These are phyloP conservation scores for Circaetus gallicus DNA, from an alignment of 2,113 vertebrate species.

Conservation along the genomic window DNA sequence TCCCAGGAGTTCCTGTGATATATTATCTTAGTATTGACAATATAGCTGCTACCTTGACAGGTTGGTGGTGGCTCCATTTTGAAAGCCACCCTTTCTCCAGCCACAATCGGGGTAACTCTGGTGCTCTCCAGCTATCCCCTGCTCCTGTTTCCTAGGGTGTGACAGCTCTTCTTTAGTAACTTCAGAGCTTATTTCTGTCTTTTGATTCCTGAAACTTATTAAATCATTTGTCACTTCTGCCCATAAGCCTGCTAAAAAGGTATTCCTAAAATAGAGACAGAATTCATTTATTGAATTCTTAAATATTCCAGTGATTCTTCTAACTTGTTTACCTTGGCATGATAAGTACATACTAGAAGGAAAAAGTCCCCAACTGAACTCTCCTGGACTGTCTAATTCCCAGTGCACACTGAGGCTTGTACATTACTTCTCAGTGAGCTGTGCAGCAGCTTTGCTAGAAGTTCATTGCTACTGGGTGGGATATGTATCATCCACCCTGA, in stretches of 20 bases:
- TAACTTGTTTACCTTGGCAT: not conserved
- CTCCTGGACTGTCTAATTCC: not conserved
- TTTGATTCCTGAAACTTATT: not conserved
- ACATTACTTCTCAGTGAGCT: not conserved
- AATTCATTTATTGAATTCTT: not conserved
- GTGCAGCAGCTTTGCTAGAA: not conserved
- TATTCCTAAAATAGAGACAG: not conserved
- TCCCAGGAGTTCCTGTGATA: not conserved
- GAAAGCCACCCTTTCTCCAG: not conserved
- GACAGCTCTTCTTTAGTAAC: not conserved
- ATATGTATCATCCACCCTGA: not conserved
- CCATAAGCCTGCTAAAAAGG: not conserved
- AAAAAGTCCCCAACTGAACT: not conserved
- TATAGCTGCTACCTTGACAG: not conserved
- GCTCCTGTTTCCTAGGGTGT: not conserved
- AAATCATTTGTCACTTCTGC: not conserved
- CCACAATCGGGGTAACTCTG: accelerated
- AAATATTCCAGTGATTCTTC: not conserved
- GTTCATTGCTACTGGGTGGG: not conserved
- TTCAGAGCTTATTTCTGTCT: not conserved
- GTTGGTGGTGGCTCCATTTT: not conserved
- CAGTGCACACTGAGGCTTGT: not conserved
- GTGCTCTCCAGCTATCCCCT: not conserved
- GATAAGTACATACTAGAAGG: not conserved
- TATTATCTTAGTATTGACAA: not conserved